Conservation (phyloP, 2,888 invertebrate species). For the Hydrotaea diabolus region DNA sequence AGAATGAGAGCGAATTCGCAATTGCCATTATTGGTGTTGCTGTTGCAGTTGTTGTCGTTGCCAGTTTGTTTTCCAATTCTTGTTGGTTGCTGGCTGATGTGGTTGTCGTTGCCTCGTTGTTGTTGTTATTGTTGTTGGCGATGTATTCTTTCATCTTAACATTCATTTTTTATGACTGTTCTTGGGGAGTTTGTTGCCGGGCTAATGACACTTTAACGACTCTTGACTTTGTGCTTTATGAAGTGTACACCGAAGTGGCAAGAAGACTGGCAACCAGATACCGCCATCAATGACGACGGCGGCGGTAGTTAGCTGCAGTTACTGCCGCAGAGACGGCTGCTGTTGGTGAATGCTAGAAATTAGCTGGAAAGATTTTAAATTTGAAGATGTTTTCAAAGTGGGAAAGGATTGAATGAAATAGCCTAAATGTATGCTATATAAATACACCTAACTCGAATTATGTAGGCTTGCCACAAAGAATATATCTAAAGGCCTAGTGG, state of each 20-base stretch:
- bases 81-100: constrained; percentile 27
- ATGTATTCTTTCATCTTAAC: constrained; percentile 45
- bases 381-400: no score
- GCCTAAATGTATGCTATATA: no score
- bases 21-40: constrained; percentile 37
- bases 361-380: neutral
- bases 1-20: constrained; percentile 29
- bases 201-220: constrained; percentile 72
- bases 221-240: constrained; percentile 68
- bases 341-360: neutral
- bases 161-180: constrained; percentile 62
- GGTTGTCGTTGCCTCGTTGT: constrained; percentile 36
- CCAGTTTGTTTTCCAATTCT: constrained; percentile 28
- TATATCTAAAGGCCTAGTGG: no score
- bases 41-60: constrained; percentile 42
- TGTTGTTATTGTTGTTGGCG: constrained; percentile 23
- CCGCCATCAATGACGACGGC: neutral
- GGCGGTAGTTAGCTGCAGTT: neutral
- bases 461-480: no score
- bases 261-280: neutral
- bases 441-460: no score
- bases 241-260: constrained; percentile 42
- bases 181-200: constrained; percentile 52
- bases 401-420: no score
- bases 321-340: neutral